These are phyloP conservation scores for Marisa cornuarietis DNA, from an alignment of 1,140 invertebrate genomes.

Conservation along the genomic window DNA sequence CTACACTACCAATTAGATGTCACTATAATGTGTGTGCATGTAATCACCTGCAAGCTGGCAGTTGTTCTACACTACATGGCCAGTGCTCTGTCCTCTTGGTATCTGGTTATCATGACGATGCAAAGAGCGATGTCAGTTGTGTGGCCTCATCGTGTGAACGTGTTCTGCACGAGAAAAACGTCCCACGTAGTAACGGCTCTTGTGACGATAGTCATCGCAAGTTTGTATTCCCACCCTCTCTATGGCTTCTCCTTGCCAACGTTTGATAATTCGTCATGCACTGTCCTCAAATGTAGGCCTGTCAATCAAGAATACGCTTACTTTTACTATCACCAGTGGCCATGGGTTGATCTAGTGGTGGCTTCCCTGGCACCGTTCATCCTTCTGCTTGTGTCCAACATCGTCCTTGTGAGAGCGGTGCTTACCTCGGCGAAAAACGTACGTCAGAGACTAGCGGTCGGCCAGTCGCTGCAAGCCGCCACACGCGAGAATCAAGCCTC, in stretches of 20 bases:
- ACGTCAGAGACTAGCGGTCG: not conserved
- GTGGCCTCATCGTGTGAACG: conserved; percentile 14
- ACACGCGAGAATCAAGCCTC: not conserved
- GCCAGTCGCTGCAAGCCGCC: not conserved
- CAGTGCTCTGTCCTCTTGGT: conserved; percentile 31
- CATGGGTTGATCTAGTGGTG: conserved; percentile 36
- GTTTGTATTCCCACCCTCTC: conserved; percentile 24
- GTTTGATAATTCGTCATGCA: not conserved
- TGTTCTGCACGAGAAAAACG: conserved; percentile 5
- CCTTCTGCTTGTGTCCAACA: not conserved
- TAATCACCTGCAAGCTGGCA: conserved; percentile 27
- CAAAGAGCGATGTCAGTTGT: conserved; percentile 25
- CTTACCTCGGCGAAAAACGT: not conserved
- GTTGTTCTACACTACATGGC: conserved; percentile 22
- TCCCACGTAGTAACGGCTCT: conserved; percentile 8
- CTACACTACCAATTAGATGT: conserved; percentile 29
- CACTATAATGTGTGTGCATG: conserved; percentile 27
- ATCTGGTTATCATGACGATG: conserved; percentile 30
- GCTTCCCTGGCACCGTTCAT: not conserved
- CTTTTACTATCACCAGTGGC: conserved; percentile 28
- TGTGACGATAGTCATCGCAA: conserved; percentile 13
- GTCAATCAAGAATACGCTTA: conserved; percentile 6
- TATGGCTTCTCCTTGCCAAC: conserved; percentile 29
- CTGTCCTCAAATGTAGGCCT: not conserved
- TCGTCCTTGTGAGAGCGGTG: not conserved